phyloP scores from a whole-genome alignment of 2,888 invertebrate genomes.

The Noctua janthe region DNA sequence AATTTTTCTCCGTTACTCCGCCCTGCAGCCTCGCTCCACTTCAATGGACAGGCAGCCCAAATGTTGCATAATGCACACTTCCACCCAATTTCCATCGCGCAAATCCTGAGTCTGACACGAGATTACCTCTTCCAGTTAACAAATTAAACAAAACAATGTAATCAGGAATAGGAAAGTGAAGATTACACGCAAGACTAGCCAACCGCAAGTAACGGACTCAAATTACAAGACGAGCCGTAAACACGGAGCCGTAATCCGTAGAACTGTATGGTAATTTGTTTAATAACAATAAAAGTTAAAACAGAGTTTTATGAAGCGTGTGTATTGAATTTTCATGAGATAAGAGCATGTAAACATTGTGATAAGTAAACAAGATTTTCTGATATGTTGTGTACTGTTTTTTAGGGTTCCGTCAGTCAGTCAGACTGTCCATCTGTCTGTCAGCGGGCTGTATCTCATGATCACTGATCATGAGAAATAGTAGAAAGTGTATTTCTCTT shows the following conservation, averaged over 20 bases:
- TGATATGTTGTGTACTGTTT: background rate
- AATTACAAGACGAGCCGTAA: constrained; percentile 33
- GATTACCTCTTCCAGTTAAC: constrained; percentile 22
- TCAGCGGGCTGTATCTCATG: no score
- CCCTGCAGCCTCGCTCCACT: no score
- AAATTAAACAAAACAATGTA: constrained; percentile 52
- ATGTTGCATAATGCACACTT: background rate
- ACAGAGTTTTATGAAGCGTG: constrained; percentile 37
- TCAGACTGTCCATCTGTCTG: no score
- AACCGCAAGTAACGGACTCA: constrained; percentile 56
- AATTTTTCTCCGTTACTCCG: no score
- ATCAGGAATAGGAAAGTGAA: constrained; percentile 54
- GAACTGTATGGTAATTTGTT: constrained; percentile 44
- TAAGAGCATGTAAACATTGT: background rate
- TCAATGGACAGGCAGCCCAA: no score
- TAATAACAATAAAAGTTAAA: constrained; percentile 54
- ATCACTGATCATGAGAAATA: no score
- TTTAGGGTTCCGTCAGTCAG: no score
- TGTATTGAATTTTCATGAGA: constrained; percentile 20
- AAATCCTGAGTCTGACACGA: background rate
- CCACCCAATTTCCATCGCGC: background rate
- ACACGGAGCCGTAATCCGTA: constrained; percentile 13
- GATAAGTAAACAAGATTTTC: background rate
- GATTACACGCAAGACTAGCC: constrained; percentile 52
- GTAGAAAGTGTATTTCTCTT: no score